Evolutionary conservation across 2,797 vertebrate genomes (phyloP).

Genomic region (Myiotriccus ornatus): DNA sequence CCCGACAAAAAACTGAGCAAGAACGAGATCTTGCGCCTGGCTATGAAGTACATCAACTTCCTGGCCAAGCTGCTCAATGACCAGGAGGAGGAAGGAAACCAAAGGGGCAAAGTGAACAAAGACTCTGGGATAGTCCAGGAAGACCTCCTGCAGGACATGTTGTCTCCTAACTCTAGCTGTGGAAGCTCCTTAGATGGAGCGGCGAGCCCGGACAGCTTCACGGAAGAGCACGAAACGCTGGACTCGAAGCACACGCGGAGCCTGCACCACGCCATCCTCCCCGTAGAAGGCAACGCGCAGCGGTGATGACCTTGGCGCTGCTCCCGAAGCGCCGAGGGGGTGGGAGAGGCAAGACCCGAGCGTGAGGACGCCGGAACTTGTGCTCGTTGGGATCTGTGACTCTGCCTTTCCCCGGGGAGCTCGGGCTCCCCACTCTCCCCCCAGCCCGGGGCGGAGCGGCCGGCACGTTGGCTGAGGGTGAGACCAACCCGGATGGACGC

Average conservation of each 20-base stretch:
- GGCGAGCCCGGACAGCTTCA: slow-evolving; percentile 91
- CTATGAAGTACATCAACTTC: slow-evolving; percentile 93
- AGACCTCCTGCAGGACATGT: slow-evolving; percentile 81
- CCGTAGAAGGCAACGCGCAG: slow-evolving; percentile 76
- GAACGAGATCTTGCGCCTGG: slow-evolving; percentile 89
- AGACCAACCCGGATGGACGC: background rate
- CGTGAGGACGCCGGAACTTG: background rate
- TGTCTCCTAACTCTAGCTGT: slow-evolving; percentile 86
- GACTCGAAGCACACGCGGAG: slow-evolving; percentile 79
- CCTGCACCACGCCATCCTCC: slow-evolving; percentile 82
- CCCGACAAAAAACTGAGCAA: slow-evolving; percentile 94
- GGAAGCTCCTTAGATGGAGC: slow-evolving; percentile 83
- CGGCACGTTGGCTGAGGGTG: background rate
- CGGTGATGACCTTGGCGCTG: slow-evolving; percentile 75
- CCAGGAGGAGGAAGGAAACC: slow-evolving; percentile 87
- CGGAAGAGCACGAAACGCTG: slow-evolving; percentile 87
- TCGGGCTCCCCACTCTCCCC: background rate
- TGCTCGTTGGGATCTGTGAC: background rate
- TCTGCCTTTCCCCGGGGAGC: background rate
- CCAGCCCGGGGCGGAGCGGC: background rate
- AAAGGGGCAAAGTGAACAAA: slow-evolving; percentile 79
- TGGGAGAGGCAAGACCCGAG: background rate
- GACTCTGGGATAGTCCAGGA: slow-evolving; percentile 79
- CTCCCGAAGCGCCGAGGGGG: background rate
- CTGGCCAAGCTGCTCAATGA: slow-evolving; percentile 86